Evolutionary conservation across 2,113 vertebrate genomes (phyloP).

Genomic region (Coracopsis vasa): DNA sequence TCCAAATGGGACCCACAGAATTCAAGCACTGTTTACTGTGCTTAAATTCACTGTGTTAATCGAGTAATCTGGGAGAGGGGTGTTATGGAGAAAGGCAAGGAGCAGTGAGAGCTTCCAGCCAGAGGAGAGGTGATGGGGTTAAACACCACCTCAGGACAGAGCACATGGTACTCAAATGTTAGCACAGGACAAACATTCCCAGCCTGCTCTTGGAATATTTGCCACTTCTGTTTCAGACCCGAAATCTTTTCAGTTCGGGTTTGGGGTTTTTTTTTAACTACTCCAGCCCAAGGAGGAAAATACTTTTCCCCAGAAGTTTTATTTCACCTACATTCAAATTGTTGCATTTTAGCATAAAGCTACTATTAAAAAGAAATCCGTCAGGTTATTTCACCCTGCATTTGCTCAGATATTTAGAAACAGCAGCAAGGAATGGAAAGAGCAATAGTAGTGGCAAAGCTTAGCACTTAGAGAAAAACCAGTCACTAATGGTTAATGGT

Average conservation of each 20-base stretch:
- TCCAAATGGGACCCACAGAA: neutral
- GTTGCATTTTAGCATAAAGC: neutral
- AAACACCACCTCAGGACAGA: neutral
- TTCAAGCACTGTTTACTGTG: neutral
- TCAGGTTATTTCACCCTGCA: neutral
- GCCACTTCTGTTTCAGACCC: neutral
- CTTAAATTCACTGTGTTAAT: neutral
- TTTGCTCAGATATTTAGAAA: neutral
- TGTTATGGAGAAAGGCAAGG: neutral
- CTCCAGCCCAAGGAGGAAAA: neutral
- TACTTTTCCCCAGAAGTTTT: neutral
- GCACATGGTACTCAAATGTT: fast-evolving
- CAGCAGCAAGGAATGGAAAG: neutral
- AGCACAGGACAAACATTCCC: neutral
- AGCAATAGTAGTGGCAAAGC: neutral
- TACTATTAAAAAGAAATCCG: neutral
- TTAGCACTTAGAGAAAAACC: neutral
- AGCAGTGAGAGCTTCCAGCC: neutral
- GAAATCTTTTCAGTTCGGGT: neutral
- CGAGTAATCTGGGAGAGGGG: neutral
- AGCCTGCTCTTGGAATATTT: neutral
- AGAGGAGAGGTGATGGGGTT: neutral
- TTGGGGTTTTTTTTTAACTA: neutral
- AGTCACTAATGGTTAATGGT: neutral
- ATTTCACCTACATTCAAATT: neutral